Evolutionary conservation across 2,797 vertebrate species (phyloP).

Genomic region (Oreonectes daqikongensis): DNA sequence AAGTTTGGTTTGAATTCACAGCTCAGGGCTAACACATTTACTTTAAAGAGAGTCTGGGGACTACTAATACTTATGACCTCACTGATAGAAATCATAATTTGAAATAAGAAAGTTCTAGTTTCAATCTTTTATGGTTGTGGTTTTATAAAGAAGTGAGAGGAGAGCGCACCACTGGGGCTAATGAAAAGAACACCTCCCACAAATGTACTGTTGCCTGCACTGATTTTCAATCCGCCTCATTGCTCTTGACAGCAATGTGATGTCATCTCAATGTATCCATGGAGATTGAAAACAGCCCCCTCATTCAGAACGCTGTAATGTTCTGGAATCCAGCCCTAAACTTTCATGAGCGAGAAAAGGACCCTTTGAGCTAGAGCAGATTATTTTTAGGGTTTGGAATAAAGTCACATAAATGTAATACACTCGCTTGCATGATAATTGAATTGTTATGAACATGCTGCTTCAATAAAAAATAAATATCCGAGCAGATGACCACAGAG

Average conservation of each 20-base stretch:
- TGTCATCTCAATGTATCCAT: constrained; percentile 43
- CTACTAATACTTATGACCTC: constrained; percentile 47
- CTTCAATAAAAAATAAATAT: constrained; percentile 10
- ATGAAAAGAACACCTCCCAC: constrained; percentile 45
- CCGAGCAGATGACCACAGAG: background rate
- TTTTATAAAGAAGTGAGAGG: constrained; percentile 36
- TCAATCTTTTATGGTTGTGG: constrained; percentile 43
- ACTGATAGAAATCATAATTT: constrained; percentile 45
- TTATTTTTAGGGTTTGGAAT: constrained; percentile 25
- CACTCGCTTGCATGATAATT: background rate
- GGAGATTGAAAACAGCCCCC: constrained; percentile 25
- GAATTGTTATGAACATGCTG: constrained; percentile 21
- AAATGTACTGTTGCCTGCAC: constrained; percentile 16
- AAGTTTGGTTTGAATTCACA: background rate
- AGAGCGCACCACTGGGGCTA: constrained; percentile 43
- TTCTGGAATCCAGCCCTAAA: constrained; percentile 24
- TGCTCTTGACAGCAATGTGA: constrained; percentile 49
- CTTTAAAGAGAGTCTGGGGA: constrained; percentile 48
- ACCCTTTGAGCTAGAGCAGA: constrained; percentile 4
- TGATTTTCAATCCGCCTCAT: constrained; percentile 48
- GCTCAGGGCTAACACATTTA: constrained; percentile 27
- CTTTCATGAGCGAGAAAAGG: constrained; percentile 2
- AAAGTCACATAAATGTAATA: constrained; percentile 12
- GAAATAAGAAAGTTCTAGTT: constrained; percentile 47
- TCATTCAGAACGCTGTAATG: constrained; percentile 34